Conservation (phyloP, 1,140 invertebrate genomes). For the Oncopeltus fasciatus region DNA sequence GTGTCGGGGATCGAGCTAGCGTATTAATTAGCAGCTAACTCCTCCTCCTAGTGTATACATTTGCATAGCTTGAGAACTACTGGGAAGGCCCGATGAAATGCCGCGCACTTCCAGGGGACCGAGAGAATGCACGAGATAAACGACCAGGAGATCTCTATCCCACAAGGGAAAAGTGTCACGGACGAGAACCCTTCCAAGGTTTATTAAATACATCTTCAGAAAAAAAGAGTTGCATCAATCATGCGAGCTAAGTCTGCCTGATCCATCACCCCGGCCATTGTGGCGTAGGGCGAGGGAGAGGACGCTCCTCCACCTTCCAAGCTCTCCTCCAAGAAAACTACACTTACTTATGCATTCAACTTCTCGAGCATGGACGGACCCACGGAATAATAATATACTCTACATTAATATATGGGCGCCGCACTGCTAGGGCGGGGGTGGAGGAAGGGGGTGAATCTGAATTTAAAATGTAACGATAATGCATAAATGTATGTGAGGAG, state of each 20-base stretch:
- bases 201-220: slow-evolving; percentile 24
- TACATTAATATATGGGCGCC: slow-evolving; percentile 34
- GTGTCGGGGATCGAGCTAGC: not conserved
- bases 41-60: not conserved
- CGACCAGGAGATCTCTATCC: not conserved
- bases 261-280: slow-evolving; percentile 22
- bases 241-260: slow-evolving; percentile 16
- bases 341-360: slow-evolving; percentile 37
- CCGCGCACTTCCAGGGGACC: not conserved
- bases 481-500: slow-evolving; percentile 24
- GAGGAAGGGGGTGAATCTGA: slow-evolving; percentile 28
- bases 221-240: slow-evolving; percentile 22
- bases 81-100: too few species aligned
- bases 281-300: too few species aligned
- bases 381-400: slow-evolving; percentile 37
- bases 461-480: slow-evolving; percentile 26
- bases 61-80: slow-evolving; percentile 1
- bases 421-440: slow-evolving; percentile 22
- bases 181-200: not conserved
- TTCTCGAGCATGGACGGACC: slow-evolving; percentile 33
- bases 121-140: not conserved
- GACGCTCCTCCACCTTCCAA: not conserved
- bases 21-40: slow-evolving; percentile 4
- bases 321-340: slow-evolving; percentile 18
- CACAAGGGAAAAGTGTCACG: slow-evolving; percentile 3